Evolutionary conservation across 2,113 vertebrate genomes (phyloP).

Genomic region (Pituophis catenifer): DNA sequence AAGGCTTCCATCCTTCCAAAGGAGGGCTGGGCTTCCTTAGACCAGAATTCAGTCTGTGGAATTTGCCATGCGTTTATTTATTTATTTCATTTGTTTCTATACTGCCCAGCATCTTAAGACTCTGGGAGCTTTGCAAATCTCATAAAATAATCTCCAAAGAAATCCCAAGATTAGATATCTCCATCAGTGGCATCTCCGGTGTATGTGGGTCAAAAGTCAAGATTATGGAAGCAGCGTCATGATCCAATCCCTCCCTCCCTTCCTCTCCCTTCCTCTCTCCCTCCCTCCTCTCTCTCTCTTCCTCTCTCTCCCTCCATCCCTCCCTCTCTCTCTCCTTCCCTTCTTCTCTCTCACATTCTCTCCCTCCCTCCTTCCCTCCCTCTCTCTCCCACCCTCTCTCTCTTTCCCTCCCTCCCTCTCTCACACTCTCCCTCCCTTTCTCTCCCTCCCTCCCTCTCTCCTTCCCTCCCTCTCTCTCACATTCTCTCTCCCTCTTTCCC

Average conservation of each 20-base stretch:
- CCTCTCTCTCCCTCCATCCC: accelerated
- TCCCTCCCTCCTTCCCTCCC: no score
- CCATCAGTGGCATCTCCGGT: background rate
- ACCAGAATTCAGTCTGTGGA: background rate
- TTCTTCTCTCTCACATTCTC: no score
- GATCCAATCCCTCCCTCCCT: background rate
- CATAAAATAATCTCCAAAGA: background rate
- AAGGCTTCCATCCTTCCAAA: background rate
- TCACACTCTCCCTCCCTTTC: no score
- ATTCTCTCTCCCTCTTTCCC: no score
- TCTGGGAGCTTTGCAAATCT: background rate
- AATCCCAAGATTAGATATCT: background rate
- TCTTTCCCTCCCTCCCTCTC: no score
- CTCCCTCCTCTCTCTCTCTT: background rate
- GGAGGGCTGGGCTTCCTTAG: background rate
- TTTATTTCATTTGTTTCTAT: background rate
- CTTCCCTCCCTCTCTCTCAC: no score
- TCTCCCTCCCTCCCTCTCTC: no score
- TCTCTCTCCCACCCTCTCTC: no score
- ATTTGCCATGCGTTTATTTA: background rate
- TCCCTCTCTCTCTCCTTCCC: no score
- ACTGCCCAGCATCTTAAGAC: background rate
- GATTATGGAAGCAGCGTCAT: background rate
- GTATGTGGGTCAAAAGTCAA: background rate
- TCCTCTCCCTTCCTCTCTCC: no score